phyloP scores from a whole-genome alignment of 2,797 vertebrate genomes.

The Gymnothorax javanicus region DNA sequence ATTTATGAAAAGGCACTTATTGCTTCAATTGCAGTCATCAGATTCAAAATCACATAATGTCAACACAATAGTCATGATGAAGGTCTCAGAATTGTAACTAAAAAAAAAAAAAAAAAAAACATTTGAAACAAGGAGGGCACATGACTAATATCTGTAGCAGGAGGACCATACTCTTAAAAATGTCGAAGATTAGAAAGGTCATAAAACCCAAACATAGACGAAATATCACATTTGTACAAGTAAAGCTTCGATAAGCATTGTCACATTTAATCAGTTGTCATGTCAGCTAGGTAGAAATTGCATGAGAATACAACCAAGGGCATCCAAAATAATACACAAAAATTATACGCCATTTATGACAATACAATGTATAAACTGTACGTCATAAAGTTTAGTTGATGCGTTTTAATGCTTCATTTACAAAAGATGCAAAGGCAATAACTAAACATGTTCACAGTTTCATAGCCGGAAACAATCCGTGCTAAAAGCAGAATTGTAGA shows the following conservation, averaged over 20 bases:
- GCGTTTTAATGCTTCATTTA: neutral
- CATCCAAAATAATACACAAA: neutral
- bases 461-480: neutral
- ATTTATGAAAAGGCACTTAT: neutral
- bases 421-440: neutral
- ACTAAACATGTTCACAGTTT: neutral
- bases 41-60: neutral
- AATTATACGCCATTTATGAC: neutral
- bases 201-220: neutral
- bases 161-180: neutral
- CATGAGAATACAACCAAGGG: neutral
- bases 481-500: neutral
- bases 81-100: neutral
- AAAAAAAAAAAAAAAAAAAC: neutral
- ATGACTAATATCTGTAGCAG: neutral
- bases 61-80: neutral
- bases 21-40: neutral
- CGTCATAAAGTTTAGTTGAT: neutral
- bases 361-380: neutral
- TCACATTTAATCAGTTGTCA: neutral
- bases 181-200: neutral
- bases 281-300: neutral
- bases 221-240: neutral
- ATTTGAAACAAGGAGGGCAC: neutral
- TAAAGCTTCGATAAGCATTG: neutral